Evolutionary conservation across 2,888 invertebrate species (phyloP), one percentile per base, ranked within the genome.

Genomic region (Pollenia griseotomentosa): DNA sequence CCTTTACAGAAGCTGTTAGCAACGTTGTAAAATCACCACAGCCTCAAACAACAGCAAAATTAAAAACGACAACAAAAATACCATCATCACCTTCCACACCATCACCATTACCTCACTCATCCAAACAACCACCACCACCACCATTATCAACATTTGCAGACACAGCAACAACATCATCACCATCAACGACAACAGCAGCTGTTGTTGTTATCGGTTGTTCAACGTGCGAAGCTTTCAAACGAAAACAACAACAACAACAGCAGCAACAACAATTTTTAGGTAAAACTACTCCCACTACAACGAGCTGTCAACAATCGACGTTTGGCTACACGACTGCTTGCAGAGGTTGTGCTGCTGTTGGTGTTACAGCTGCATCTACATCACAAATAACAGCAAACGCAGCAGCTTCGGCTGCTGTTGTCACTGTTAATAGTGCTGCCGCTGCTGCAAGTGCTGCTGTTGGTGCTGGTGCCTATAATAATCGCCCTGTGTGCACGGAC

Each of bases 401-500:
- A 79, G 85, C 82, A 74, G 74, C 71, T 40, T 66, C 86, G 33
- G 86, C 78, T 66, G 75, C 81, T 53, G 73, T 61, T 33, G 33
- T 33, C 57, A 74, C 81, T 77, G 66, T 51, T 74, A 70, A 79
- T 51, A 55, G 53, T 80, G 66, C 65, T 65, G 65, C 55, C n/a
- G 53, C 65, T 55, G 80, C 87, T 87, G 88, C 90, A 89, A 59
- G 77, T 68, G 77, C 78, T 71, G 68, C 51, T 74, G 88, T 88
- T 90, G 89, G 87, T 87, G 89, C 88, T 87, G 88, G 88, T 88
- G 90, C 88, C 88, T 89, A 89, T 90, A 90, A 71, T 48, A 90
- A 90, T 90, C 91, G 91, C 90, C 92, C 92, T 92, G 92, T 92
- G 92, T 92, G 92, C 92, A 92, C 90, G 91, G 92, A 93, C 92